These are phyloP conservation scores for Columbina picui DNA, from an alignment of 2,113 vertebrate genomes.

Conservation along the genomic window DNA sequence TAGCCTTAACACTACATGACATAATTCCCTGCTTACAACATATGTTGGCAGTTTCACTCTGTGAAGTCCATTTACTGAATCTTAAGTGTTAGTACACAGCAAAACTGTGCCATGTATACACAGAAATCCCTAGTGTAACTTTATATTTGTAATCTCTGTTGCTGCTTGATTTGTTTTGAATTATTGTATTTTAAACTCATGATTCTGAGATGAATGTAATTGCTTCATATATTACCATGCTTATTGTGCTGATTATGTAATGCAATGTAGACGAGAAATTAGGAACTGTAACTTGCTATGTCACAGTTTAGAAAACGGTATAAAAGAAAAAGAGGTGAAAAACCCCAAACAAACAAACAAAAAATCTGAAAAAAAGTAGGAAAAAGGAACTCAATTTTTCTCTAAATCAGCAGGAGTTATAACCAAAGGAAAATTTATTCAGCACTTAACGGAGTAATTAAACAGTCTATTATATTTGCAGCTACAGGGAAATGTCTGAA, in stretches of 20 bases:
- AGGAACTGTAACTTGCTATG: neutral
- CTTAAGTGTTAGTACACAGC: neutral
- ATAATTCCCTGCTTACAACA: neutral
- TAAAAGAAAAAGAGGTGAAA: neutral
- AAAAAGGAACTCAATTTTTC: neutral
- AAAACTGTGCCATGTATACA: neutral
- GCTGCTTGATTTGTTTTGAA: neutral
- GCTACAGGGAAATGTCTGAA: neutral
- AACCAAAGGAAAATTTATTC: neutral
- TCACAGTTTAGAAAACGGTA: neutral
- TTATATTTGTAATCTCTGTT: neutral
- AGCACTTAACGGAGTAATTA: neutral
- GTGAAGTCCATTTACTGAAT: neutral
- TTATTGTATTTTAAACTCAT: conserved; percentile 11
- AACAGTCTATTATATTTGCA: conserved; percentile 21
- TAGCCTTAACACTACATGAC: conserved; percentile 13
- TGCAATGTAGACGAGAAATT: neutral
- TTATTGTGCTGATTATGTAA: neutral
- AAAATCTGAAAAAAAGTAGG: neutral
- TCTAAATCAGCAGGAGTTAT: neutral
- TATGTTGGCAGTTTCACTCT: neutral
- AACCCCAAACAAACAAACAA: neutral
- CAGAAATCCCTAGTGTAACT: neutral
- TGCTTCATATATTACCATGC: neutral
- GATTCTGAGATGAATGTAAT: neutral